A percentile compares a stretch with the other conserved stretches of the same genome.
These are phyloP conservation scores for Apogon hyalosoma DNA, from an alignment of 2,797 vertebrate species.

Conservation along the genomic window DNA sequence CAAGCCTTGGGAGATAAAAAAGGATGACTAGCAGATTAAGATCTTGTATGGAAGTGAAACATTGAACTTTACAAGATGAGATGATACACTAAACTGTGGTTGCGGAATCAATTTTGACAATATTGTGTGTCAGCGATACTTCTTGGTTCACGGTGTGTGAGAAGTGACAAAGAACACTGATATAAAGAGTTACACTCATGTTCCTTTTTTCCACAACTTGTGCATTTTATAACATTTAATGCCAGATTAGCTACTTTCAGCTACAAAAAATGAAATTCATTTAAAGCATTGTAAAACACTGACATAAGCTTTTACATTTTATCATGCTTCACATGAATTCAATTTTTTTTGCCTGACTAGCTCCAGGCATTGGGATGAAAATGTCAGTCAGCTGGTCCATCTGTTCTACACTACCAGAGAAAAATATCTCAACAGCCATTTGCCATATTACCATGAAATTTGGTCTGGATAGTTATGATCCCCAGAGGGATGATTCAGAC, in stretches of 20 bases:
- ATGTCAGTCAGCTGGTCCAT: constrained; percentile 39
- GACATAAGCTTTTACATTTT: constrained; percentile 11
- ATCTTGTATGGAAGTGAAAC: constrained; percentile 50
- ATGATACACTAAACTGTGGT: constrained; percentile 27
- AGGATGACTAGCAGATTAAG: constrained; percentile 64
- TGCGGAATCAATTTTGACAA: constrained; percentile 28
- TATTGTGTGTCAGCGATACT: constrained; percentile 25
- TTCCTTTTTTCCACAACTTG: not conserved
- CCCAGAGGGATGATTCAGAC: not conserved
- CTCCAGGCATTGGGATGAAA: constrained; percentile 20
- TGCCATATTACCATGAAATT: constrained; percentile 34
- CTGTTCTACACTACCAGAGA: constrained; percentile 18
- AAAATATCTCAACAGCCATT: constrained; percentile 30
- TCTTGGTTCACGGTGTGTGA: not conserved
- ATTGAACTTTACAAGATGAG: constrained; percentile 50
- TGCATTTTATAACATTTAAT: not conserved
- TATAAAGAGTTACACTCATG: not conserved
- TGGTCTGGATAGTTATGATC: constrained; percentile 24
- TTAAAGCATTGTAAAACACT: constrained; percentile 1
- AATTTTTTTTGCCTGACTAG: constrained; percentile 9
- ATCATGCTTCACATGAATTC: constrained; percentile 11
- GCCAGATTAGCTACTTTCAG: constrained; percentile 4
- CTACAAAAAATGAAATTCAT: not conserved
- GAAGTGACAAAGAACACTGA: not conserved
- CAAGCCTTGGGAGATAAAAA: constrained; percentile 61